A percentile compares a stretch with the other conserved stretches of the same genome.
These are phyloP conservation scores for Rhodinocichla rosea DNA, from an alignment of 2,113 vertebrate species.

Conservation along the genomic window DNA sequence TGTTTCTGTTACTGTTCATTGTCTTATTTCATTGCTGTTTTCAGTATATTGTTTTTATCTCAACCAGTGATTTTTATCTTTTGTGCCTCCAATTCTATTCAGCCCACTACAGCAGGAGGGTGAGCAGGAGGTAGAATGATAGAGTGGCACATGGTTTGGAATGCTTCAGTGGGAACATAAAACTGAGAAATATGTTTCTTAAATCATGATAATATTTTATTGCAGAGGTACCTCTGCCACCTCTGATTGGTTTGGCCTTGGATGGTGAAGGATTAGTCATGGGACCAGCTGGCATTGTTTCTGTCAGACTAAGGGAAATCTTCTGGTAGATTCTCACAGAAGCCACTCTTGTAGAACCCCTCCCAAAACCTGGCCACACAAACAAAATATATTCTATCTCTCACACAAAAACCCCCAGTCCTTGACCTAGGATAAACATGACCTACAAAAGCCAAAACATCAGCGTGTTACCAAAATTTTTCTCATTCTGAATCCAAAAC, in stretches of 20 bases:
- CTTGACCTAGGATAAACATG: neutral
- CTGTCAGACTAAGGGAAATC: neutral
- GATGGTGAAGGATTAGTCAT: neutral
- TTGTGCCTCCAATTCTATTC: neutral
- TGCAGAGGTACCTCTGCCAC: neutral
- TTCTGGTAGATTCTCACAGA: neutral
- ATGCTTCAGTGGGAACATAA: neutral
- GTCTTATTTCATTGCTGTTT: neutral
- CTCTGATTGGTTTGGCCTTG: neutral
- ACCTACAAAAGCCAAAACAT: neutral
- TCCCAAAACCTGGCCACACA: too few relatives aligned
- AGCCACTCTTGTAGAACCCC: neutral
- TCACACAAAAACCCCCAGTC: neutral
- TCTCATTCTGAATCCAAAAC: neutral
- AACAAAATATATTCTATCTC: too few relatives aligned
- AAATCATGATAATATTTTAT: neutral
- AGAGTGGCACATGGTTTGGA: neutral
- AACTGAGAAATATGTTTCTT: neutral
- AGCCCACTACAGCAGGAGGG: neutral
- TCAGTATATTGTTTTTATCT: neutral
- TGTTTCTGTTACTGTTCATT: neutral
- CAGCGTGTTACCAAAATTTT: neutral
- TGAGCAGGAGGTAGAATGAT: neutral
- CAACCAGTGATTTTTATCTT: neutral
- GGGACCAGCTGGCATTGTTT: neutral